Base-by-base conservation (phyloP, 2,113 vertebrate genomes). In the Xiphophorus hellerii region DNA sequence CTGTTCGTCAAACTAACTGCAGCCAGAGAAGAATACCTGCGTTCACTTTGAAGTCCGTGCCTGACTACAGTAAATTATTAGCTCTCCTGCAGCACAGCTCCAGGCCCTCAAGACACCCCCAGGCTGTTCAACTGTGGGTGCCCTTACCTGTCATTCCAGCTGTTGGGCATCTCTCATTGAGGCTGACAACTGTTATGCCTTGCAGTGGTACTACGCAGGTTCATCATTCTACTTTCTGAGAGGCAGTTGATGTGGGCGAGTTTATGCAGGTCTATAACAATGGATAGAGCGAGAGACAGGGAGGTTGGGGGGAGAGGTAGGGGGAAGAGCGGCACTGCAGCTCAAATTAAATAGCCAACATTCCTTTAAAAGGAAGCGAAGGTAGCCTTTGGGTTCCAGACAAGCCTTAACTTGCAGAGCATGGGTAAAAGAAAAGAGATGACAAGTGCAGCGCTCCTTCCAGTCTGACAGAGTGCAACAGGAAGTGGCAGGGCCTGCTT, bases 291-390 rank as follows among this genome's bases (percentile, higher is more conserved):
- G 44, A 69, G 71, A 80, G 62, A 67, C 12, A 14, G 44, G 20
- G 74, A 72, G 51, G 51, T 10, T 22, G 25, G 22, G 22, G 10
- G 51, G 9, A 25, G 51, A 17, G 2, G 22, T 2, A 22, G 76
- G 51, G 75, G 71, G 69, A 37, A 86, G 73, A 71, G 81, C 22
- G 2, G 70, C 64, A 51, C 58, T 71, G 85, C 81, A 80, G 73
- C 79, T 79, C 79, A 73, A 51, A 88, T 85, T 82, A 90, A 92
- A 93, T 87, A 89, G 77, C 39, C 85, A 84, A 91, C 91, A 93
- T 89, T 93, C 93, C 91, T 93, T 89, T 88, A 89, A 93, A 89
- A 91, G 84, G 90, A 91, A 93, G 81, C 89, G 81, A 90, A 81
- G 90, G 89, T 88, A 84, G 88, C 89, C 88, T 85, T 89, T 89